Conservation (phyloP, 2,888 invertebrate species). For the Onchidella celtica region DNA sequence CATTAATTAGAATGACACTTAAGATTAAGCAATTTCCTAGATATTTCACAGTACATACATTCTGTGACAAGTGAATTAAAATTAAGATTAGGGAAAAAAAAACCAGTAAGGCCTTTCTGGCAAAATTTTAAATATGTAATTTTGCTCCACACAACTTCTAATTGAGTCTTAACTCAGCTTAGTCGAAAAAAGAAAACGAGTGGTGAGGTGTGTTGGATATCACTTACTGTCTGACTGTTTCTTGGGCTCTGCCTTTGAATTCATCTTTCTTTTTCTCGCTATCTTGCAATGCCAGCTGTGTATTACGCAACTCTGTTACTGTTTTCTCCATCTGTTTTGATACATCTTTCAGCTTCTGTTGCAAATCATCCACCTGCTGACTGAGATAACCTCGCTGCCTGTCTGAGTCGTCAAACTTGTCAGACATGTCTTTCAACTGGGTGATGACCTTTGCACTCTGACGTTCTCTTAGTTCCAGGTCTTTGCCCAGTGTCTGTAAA, state of each 20-base stretch:
- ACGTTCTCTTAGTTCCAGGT: slow-evolving; percentile 71
- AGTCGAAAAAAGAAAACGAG: neutral
- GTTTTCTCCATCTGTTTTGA: slow-evolving; percentile 71
- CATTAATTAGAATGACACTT: no score
- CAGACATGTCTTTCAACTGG: slow-evolving; percentile 72
- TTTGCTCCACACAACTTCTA: no score
- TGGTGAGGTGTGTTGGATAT: neutral
- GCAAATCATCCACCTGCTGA: slow-evolving; percentile 71
- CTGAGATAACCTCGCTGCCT: slow-evolving; percentile 65
- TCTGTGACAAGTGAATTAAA: no score
- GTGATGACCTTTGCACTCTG: slow-evolving; percentile 72
- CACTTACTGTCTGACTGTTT: slow-evolving; percentile 77
- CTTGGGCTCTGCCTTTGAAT: slow-evolving; percentile 76
- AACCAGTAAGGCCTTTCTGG: no score
- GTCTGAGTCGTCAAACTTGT: slow-evolving; percentile 72
- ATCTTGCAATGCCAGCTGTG: slow-evolving; percentile 68
- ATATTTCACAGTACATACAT: no score
- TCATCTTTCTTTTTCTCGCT: slow-evolving; percentile 75
- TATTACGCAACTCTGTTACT: slow-evolving; percentile 66
- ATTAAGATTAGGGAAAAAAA: no score
- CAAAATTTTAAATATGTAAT: no score
- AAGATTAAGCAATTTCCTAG: no score
- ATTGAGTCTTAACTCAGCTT: no score
- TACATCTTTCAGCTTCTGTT: slow-evolving; percentile 65
- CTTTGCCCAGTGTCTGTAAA: slow-evolving; percentile 73